Percentiles rank a stretch among this genome's conserved stretches.
Evolutionary conservation across 2,797 vertebrate species (phyloP).

Genomic region (Eospalax fontanierii): DNA sequence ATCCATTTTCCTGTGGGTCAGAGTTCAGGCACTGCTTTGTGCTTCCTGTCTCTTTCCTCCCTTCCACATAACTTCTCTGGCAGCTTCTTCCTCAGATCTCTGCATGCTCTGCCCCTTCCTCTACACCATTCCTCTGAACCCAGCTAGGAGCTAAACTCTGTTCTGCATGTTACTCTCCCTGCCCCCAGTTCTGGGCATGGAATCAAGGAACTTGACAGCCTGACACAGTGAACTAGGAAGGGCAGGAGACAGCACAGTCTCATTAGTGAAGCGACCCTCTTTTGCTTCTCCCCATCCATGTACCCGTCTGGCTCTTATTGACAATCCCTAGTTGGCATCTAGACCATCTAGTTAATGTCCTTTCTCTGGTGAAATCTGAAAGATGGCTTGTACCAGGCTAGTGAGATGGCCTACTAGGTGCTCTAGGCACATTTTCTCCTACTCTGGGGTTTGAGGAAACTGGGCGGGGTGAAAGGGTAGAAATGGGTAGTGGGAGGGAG

Average conservation of each 20-base stretch:
- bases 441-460: not conserved
- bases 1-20: not conserved
- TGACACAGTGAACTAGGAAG: not conserved
- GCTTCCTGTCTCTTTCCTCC: not conserved
- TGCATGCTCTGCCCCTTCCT: not conserved
- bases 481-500: not conserved
- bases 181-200: not conserved
- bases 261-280: not conserved
- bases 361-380: not conserved
- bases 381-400: not conserved
- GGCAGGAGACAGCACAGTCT: too few species aligned
- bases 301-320: not conserved
- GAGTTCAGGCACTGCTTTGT: accelerated
- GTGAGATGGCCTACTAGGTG: not conserved
- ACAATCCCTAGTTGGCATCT: not conserved
- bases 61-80: not conserved
- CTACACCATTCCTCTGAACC: not conserved
- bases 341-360: too few species aligned
- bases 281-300: not conserved
- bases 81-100: not conserved
- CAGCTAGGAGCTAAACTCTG: too few species aligned
- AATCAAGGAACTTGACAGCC: not conserved
- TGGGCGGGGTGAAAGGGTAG: not conserved
- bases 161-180: too few species aligned
- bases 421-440: not conserved